Base-by-base conservation (phyloP, 2,797 vertebrate genomes). In the Acropternis orthonyx region DNA sequence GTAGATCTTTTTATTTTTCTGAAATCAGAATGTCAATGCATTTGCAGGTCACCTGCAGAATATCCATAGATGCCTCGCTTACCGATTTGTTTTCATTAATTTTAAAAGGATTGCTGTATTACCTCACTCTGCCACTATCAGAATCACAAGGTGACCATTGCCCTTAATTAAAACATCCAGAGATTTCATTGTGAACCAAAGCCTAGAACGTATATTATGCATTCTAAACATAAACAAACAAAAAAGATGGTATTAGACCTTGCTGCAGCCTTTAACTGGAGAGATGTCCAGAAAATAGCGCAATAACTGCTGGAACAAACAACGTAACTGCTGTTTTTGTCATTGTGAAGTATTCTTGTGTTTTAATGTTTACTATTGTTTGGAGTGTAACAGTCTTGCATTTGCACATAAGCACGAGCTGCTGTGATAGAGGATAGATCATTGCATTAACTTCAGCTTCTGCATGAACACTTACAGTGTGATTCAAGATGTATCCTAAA, bases 121-220 rank as follows among this genome's bases (percentile, higher is more conserved):
- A 97, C 95, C 93, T 97, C 88, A 82, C 75, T 97, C 95, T 96
- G 88, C 88, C 94, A 96, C 95, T 92, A 94, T 91, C 84, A 93
- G 92, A 97, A 94, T 95, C 74, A 44, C 82, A 88, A 95, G 85
- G 65, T 96, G 95, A 97, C 95, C 81, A 5, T 95, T 93, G 94
- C 96, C 96, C 96, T 97, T 97, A 93, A 97, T 63, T 36, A 48
- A 94, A 96, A 92, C 95, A 97, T 76, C 93, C 86, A 96, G 94
- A 96, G 90, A 96, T 49, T n/a, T 95, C 94, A 81, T 95, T 97
- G 96, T 97, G 98, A 98, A 99, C 98, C 98, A 99, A 99, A 99
- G 98, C 98, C 98, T 98, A 97, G 93, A 97, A 96, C 89, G 15
- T 96, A 73, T 97, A 95, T 96, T 97, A 97, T 96, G 97, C 98